A percentile compares a stretch with the other conserved stretches of the same genome.
Evolutionary conservation across 2,113 vertebrate species (phyloP).

Genomic region (Sitta europaea): DNA sequence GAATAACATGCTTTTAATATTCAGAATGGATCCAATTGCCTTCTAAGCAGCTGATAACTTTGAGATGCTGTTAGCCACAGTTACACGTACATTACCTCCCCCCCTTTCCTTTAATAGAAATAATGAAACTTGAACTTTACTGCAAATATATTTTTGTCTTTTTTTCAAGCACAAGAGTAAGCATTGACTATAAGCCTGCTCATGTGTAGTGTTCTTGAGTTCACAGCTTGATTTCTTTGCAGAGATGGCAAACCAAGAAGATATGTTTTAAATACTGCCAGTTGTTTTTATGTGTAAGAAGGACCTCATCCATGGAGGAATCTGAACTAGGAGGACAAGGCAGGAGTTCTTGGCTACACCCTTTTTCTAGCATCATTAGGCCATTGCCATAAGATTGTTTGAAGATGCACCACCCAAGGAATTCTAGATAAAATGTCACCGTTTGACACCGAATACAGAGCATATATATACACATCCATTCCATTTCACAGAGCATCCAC

Average conservation of each 20-base stretch:
- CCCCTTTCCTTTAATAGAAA: not conserved
- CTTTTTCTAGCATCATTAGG: not conserved
- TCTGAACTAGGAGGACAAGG: not conserved
- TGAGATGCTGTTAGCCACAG: not conserved
- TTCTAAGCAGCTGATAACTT: not conserved
- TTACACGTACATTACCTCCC: not conserved
- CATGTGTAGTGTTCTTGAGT: not conserved
- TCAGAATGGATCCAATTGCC: not conserved
- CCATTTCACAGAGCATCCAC: not conserved
- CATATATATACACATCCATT: not conserved
- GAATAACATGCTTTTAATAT: not conserved
- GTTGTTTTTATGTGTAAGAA: not conserved
- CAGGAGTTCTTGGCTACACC: not conserved
- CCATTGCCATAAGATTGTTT: not conserved
- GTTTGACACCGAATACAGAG: not conserved
- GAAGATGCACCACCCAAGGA: not conserved
- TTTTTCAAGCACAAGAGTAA: not conserved
- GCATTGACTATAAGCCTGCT: not conserved
- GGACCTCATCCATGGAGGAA: not conserved
- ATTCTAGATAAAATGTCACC: not conserved
- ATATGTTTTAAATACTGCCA: not conserved
- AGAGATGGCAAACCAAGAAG: rapidly evolving
- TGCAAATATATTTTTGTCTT: not conserved
- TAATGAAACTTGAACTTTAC: not conserved
- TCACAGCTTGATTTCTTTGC: not conserved